Percentiles rank a stretch among this genome's conserved stretches.
These are phyloP conservation scores for Prorops nasuta DNA, from an alignment of 1,140 invertebrate species.

Conservation along the genomic window DNA sequence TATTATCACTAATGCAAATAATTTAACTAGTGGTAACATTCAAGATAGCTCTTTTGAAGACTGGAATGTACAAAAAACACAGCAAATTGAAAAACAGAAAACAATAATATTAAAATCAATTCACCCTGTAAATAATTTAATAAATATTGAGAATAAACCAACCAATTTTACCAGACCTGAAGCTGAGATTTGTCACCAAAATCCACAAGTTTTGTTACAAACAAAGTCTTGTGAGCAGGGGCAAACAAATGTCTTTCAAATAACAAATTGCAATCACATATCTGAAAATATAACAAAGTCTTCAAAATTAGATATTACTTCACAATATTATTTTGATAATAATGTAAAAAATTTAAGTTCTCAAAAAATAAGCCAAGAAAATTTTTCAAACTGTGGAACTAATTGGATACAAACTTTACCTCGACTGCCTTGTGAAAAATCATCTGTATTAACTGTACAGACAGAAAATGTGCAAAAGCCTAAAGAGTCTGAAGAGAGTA, in stretches of 20 bases:
- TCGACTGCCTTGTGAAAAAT: constrained; percentile 1
- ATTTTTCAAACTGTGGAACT: constrained; percentile 4
- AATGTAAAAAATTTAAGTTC: constrained; percentile 10
- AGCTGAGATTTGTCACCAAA: too few relatives aligned
- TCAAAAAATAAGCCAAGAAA: constrained; percentile 6
- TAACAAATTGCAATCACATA: too few relatives aligned
- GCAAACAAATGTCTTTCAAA: too few relatives aligned
- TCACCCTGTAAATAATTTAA: neutral
- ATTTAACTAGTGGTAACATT: neutral
- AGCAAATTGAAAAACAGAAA: neutral
- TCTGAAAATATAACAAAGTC: constrained; percentile 7
- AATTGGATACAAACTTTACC: constrained; percentile 11
- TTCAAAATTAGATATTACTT: constrained; percentile 9
- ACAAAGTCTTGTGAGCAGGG: neutral
- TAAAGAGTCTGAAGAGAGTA: neutral
- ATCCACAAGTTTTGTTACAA: neutral
- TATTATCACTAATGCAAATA: neutral
- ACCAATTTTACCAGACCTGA: too few relatives aligned
- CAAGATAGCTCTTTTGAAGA: neutral
- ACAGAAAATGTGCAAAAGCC: neutral
- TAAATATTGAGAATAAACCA: neutral
- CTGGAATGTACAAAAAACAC: neutral
- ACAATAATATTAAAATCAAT: neutral
- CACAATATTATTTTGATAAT: constrained; percentile 13
- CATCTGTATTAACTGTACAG: too few relatives aligned